phyloP scores from a whole-genome alignment of 1,140 invertebrate genomes.

The Anastatus disparis region DNA sequence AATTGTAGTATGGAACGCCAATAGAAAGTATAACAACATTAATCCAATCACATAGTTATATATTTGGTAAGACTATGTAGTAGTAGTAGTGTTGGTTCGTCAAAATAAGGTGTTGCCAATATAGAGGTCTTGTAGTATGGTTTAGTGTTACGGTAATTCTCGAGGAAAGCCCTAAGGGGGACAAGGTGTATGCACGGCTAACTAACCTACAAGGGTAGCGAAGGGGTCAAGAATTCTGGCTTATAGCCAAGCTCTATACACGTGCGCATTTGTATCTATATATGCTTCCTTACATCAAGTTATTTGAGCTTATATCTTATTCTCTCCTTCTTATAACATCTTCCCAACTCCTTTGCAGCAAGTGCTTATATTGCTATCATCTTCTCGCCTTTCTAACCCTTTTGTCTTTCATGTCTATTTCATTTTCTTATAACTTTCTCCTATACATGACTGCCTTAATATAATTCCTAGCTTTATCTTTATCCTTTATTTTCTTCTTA shows the following conservation, averaged over 20 bases:
- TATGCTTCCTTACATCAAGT: background rate
- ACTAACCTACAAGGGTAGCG: background rate
- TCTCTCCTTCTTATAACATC: background rate
- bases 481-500: too few relatives aligned
- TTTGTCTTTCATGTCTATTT: background rate
- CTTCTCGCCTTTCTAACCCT: background rate
- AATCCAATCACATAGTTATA: slow-evolving; percentile 10
- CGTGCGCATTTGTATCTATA: too few relatives aligned
- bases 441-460: background rate
- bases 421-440: too few relatives aligned
- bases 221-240: slow-evolving; percentile 14
- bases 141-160: slow-evolving; percentile 20
- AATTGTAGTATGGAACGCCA: too few relatives aligned
- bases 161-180: slow-evolving; percentile 12
- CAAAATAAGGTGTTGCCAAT: background rate
- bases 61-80: background rate
- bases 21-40: background rate
- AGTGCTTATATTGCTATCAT: background rate
- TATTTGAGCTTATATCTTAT: background rate
- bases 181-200: background rate
- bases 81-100: slow-evolving; percentile 34
- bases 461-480: background rate
- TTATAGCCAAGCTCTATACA: background rate
- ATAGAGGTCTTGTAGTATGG: background rate
- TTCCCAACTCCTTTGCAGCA: background rate